Evolutionary conservation across 2,113 vertebrate genomes (phyloP).

Genomic region (Psammodynastes pulverulentus): DNA sequence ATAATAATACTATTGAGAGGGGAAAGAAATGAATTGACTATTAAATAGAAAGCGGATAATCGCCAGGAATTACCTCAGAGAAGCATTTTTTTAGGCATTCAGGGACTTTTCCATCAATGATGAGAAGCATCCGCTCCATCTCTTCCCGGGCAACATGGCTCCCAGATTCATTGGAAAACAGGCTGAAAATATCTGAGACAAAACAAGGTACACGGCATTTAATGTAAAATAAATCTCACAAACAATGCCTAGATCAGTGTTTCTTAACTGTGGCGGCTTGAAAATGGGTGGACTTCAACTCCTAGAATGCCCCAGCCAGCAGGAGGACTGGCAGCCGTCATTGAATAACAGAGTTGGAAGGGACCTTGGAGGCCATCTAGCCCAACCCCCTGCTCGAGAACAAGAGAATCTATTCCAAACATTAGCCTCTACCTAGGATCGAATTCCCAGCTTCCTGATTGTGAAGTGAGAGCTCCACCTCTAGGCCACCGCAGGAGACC

Average conservation of each 20-base stretch:
- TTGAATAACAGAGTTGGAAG: too few species aligned
- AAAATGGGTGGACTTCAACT: too few species aligned
- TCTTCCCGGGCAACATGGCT: conserved; percentile 91
- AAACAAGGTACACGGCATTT: neutral
- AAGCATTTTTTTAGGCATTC: conserved; percentile 90
- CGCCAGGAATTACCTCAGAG: conserved; percentile 78
- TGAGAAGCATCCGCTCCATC: conserved; percentile 89
- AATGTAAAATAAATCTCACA: neutral
- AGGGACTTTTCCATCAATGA: conserved; percentile 93
- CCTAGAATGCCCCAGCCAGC: too few species aligned
- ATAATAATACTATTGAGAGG: neutral
- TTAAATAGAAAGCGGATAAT: neutral
- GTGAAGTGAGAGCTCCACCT: too few species aligned
- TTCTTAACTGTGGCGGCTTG: too few species aligned
- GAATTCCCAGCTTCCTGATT: too few species aligned
- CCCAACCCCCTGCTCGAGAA: too few species aligned
- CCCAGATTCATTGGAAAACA: conserved; percentile 92
- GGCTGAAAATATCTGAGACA: conserved; percentile 92
- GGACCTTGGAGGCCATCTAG: too few species aligned
- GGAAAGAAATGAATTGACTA: neutral
- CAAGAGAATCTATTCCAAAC: too few species aligned
- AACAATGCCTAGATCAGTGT: neutral
- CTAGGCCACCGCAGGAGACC: too few species aligned
- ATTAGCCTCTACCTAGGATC: too few species aligned
- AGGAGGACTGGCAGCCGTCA: too few species aligned